A percentile compares a stretch with the other conserved stretches of the same genome.
Evolutionary conservation across 2,797 vertebrate genomes (phyloP).

Genomic region (Propithecus perrieri): DNA sequence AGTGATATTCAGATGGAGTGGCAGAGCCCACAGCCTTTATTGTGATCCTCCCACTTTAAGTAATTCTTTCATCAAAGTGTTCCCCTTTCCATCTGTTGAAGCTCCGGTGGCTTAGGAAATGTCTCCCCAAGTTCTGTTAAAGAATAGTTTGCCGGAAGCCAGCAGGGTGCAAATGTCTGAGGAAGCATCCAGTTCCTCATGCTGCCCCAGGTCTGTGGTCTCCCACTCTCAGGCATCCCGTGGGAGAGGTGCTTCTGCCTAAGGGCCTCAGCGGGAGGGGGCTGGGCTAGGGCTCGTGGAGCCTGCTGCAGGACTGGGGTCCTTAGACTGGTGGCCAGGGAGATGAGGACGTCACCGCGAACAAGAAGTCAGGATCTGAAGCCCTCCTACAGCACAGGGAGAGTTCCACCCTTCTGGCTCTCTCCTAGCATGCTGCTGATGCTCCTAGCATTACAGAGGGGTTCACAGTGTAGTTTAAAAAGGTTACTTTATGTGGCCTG

Average conservation of each 20-base stretch:
- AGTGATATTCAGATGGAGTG: conserved; percentile 26
- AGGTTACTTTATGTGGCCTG: not conserved
- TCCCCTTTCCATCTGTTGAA: not conserved
- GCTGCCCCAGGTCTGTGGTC: not conserved
- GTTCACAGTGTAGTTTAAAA: not conserved
- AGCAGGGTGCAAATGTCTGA: not conserved
- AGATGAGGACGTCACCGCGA: not conserved
- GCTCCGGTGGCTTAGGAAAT: not conserved
- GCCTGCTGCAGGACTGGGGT: not conserved
- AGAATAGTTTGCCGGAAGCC: not conserved
- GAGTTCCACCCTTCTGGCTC: not conserved
- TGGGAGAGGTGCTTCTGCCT: not conserved
- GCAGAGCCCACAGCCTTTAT: conserved; percentile 19
- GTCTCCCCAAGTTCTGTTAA: not conserved
- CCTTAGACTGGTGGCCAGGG: not conserved
- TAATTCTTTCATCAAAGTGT: conserved; percentile 6
- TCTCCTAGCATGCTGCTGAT: not conserved
- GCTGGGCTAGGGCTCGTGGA: not conserved
- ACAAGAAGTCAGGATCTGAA: not conserved
- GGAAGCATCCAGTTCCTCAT: not conserved
- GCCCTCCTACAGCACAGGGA: not conserved
- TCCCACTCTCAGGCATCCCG: not conserved
- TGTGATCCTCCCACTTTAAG: not conserved
- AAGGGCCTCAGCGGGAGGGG: too few relatives aligned
- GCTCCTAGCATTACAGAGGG: too few relatives aligned